Base-by-base conservation (phyloP, 92 coral and sea anemone species). In the Porites rus region DNA sequence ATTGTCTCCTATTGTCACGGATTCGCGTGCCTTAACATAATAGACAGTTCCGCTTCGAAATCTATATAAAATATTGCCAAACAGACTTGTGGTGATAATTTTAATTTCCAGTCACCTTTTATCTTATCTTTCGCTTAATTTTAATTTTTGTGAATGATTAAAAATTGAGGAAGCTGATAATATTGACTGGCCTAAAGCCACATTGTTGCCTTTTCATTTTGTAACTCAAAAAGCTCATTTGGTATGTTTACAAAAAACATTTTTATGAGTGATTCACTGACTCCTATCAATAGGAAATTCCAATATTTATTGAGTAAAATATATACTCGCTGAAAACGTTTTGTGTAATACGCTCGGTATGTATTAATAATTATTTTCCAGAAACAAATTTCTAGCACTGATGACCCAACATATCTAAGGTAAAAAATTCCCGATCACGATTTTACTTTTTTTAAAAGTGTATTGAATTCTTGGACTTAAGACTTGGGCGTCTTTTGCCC, bases 51-150 rank as follows among this genome's bases (percentile, higher is more conserved):
- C 14, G 11, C 60, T 59, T 20, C 62, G 16, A 52, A 3, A 50
- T 6, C 43, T 59, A 7, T 10, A 2, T 19, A 10, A 19, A 58
- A 72, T 72, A 72, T 83, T 61, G 51, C 22, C 38, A 83, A 60
- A 72, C 87, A 72, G 79, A 61, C 69, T 38, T 79, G 87, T 4
- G 87, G 87, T 83, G 28, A 71, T 62, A 62, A 9, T 72, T 83
- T 72, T 83, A 74, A 83, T 83, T 72, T 73, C 87, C 80, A 61
- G 13, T 7, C 50, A 38, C 43, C 13, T 71, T 65, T 73, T 72
- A 43, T 66, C 59, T 59, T 62, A 83, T 83, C 87, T 12, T 63
- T 43, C 46, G 13, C 25, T 28, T 62, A 31, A 70, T 43, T 72
- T 38, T 63, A 28, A 14, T 8, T 31, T n/a, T 38, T 12, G 73